phyloP scores from a whole-genome alignment of 1,140 invertebrate species.

The Tyrophagus putrescentiae region DNA sequence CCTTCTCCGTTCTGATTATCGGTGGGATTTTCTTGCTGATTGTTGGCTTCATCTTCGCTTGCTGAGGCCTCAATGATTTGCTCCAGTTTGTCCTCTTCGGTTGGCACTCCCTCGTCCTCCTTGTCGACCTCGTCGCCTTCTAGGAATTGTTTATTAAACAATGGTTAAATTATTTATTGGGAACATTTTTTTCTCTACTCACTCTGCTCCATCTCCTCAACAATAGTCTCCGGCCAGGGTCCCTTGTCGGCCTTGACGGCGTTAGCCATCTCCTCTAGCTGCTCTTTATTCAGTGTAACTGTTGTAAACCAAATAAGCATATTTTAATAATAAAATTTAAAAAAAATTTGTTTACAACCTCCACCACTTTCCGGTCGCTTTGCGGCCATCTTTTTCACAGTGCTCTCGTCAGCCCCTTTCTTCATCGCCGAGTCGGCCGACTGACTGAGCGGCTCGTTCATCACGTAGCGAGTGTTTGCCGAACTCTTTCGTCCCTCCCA shows the following conservation, averaged over 20 bases:
- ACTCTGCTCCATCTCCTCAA: background rate
- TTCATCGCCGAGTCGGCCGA: background rate
- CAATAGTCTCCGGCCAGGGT: background rate
- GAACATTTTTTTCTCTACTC: background rate
- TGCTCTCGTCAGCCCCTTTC: background rate
- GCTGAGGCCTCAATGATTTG: background rate
- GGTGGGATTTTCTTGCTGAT: background rate
- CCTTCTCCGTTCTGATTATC: conserved; percentile 15
- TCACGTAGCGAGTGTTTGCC: background rate
- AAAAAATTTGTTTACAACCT: background rate
- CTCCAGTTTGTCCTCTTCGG: conserved; percentile 18
- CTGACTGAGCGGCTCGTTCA: background rate
- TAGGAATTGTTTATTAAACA: conserved; percentile 1
- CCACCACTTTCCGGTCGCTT: too few relatives aligned
- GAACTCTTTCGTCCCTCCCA: background rate
- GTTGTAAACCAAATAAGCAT: background rate
- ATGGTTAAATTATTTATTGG: background rate
- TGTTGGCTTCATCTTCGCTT: background rate
- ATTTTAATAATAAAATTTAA: background rate
- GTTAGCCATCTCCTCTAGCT: background rate
- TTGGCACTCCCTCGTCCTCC: background rate
- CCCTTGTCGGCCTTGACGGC: background rate
- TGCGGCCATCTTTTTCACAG: too few relatives aligned
- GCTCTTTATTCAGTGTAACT: conserved; percentile 9
- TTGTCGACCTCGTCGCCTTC: too few relatives aligned